Evolutionary conservation across 2,888 invertebrate species (phyloP).

Genomic region (Chrysolina americana): DNA sequence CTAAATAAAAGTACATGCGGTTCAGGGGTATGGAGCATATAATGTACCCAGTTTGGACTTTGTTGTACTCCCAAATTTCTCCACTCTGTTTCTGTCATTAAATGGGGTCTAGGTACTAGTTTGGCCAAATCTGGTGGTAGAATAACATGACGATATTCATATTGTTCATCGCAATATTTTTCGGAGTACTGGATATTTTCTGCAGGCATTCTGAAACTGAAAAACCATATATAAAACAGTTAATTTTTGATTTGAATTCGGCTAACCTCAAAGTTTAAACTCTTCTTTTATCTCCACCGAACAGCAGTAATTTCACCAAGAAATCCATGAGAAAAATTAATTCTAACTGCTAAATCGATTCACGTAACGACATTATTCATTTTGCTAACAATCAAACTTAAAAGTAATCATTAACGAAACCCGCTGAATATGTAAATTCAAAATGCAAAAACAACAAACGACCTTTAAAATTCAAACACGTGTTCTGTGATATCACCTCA

Average conservation of each 20-base stretch:
- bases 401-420: too few species aligned
- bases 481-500: too few species aligned
- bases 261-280: too few species aligned
- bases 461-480: too few species aligned
- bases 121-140: constrained; percentile 88
- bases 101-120: constrained; percentile 88
- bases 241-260: background rate
- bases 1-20: constrained; percentile 90
- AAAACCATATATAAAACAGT: background rate
- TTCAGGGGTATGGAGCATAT: constrained; percentile 93
- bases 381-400: too few species aligned
- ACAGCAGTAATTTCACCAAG: too few species aligned
- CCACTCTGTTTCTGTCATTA: constrained; percentile 97
- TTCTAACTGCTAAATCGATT: too few species aligned
- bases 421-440: too few species aligned
- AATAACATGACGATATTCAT: constrained; percentile 95
- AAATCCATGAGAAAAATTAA: too few species aligned
- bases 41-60: constrained; percentile 92
- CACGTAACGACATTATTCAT: too few species aligned
- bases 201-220: constrained; percentile 50
- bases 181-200: constrained; percentile 90
- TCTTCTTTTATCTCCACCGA: too few species aligned
- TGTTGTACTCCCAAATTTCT: constrained; percentile 94
- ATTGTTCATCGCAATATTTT: constrained; percentile 88
- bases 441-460: too few species aligned